These are phyloP conservation scores for Drosophila subquinaria DNA, from an alignment of 2,888 invertebrate species.

Conservation along the genomic window DNA sequence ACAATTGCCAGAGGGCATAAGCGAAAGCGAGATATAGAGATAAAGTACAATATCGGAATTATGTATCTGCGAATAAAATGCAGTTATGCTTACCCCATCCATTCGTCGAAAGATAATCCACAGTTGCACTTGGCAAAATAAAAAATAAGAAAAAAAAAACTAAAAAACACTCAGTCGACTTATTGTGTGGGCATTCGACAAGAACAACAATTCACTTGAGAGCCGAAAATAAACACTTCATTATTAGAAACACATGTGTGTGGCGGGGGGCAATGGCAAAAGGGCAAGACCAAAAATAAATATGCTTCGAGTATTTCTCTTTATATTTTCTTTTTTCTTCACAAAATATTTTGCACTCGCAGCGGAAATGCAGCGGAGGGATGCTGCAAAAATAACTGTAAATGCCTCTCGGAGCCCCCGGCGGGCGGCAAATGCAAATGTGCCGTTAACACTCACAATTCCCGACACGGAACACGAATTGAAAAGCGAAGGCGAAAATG, in stretches of 20 bases:
- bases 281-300: slow-evolving; percentile 51
- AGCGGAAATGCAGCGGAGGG: slow-evolving; percentile 53
- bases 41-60: slow-evolving; percentile 34
- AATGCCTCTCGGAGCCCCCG: slow-evolving; percentile 10
- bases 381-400: slow-evolving; percentile 15
- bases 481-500: slow-evolving; percentile 14
- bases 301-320: slow-evolving; percentile 16
- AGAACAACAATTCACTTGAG: slow-evolving; percentile 57
- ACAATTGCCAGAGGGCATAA: slow-evolving; percentile 49
- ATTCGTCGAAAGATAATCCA: slow-evolving; percentile 42
- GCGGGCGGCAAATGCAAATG: slow-evolving; percentile 47
- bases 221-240: slow-evolving; percentile 77
- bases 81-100: slow-evolving; percentile 46
- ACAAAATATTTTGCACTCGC: slow-evolving; percentile 29
- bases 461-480: slow-evolving; percentile 20
- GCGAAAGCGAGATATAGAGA: slow-evolving; percentile 3
- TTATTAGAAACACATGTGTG: slow-evolving; percentile 74
- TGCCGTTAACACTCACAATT: slow-evolving; percentile 41
- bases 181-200: slow-evolving; percentile 10
- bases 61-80: slow-evolving; percentile 31
- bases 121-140: slow-evolving; percentile 38
- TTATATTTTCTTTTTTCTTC: not conserved
- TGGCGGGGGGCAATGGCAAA: slow-evolving; percentile 17
- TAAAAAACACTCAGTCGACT: slow-evolving; percentile 6
- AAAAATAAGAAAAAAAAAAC: not conserved